Base-by-base conservation (phyloP, 2,113 vertebrate species). In the Pleuronectes platessa region DNA sequence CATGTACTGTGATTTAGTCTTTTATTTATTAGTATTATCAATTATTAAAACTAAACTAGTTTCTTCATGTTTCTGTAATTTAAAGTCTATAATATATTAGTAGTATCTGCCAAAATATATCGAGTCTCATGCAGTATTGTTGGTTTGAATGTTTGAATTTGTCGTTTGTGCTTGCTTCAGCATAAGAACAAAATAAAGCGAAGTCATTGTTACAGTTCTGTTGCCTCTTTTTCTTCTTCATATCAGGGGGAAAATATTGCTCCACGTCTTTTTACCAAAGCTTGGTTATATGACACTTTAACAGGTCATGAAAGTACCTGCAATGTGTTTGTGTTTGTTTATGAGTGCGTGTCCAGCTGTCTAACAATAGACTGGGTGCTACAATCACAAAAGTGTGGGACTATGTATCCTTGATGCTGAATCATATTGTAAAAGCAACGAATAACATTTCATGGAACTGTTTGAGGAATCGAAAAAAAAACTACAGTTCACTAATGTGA, bases 101-200 rank as follows among this genome's bases (percentile, higher is more conserved):
- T 31, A 1, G 4, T 31, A 31, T 31, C 56, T 74, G 68, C 55
- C 42, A 40, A 65, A 75, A 42, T 62, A 5, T 66, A 53, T 59
- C 51, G 24, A 74, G 31, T 80, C 63, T 69, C 40, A 13, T 26
- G 47, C 74, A 26, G 69, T 64, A 59, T 64, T 62, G 42, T 51
- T 77, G 92, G 93, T 94, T 92, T 93, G 94, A 93, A 86, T 78
- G 18, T 4, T 81, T 90, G 72, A 93, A 86, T 78, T 86, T 85
- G 92, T 88, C 94, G 89, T 93, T 95, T 90, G 93, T 89, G 93
- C 89, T 90, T 92, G 93, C 94, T 94, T 93, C 89, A 95, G 95
- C 95, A 97, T 96, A n/a, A 47, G 61, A 17, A 17, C 11, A 58
- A n/a, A 61, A 40, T 62, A 26, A 42, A 6, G n/a, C 2, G 31